Base-by-base conservation (phyloP, 2,888 invertebrate species). In the Pasiphila rectangulata region DNA sequence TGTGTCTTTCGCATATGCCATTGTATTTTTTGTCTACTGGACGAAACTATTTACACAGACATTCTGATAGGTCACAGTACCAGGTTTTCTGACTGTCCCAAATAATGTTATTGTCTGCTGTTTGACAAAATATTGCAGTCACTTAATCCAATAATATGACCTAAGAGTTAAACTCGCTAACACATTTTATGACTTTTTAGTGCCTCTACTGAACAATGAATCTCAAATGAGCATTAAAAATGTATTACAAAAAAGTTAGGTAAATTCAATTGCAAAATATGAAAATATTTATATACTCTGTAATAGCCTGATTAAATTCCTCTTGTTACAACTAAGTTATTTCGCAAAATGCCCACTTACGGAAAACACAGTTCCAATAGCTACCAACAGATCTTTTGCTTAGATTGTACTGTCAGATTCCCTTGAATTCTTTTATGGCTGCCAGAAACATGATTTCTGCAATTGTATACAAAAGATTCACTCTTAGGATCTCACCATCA, bases 11-110 rank as follows among this genome's bases (percentile, higher is more conserved):
- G 54, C 61, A 51, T 65, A 67, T 54, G 55, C 46, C 59, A 46
- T 51, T 63, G 63, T 63, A 54, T 24, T 51, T 53, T 57, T 54
- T 59, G 30, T 43, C 67, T 75, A 76, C 62, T 75, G 77, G 79
- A 77, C 73, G 60, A 65, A 62, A 63, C 61, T 71, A 71, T 67
- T 59, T 68, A 72, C 54, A 50, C 21, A 43, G 30, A 41, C 25
- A 62, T 43, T 57, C 56, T 57, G 37, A 43, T 45, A 45, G 24
- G 54, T 23, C 32, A 32, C 32, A 32, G 17, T 0, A 19, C 9
- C 4, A 10, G 32, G 13, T 13, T 27, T 3, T 13, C 7, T 25
- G 5, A 4, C 12, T 27, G 7, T 3, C 10, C 1, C 12, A 12
- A 10, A 0, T 12, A 25, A 1, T 25, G 1, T 25, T n/a, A n/a